A percentile compares a stretch with the other conserved stretches of the same genome.
These are phyloP conservation scores for Drosophila siamana DNA, from an alignment of 2,888 invertebrate species.

Conservation along the genomic window DNA sequence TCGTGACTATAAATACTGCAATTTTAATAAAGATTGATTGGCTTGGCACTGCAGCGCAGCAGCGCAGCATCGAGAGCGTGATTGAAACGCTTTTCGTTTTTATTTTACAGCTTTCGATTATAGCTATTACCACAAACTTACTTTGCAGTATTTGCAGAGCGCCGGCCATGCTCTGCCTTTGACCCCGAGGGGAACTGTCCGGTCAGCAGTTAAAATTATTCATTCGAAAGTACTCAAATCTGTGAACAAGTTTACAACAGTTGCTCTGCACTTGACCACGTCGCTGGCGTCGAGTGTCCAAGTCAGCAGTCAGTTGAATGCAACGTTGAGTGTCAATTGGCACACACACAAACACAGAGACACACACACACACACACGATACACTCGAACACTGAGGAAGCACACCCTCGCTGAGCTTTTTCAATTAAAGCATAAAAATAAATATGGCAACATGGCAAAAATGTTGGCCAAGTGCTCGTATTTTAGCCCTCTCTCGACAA, in stretches of 20 bases:
- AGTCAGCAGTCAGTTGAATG: constrained; percentile 23
- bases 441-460: constrained; percentile 57
- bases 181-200: constrained; percentile 8
- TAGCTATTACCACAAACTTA: constrained; percentile 11
- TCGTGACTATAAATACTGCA: constrained; percentile 6
- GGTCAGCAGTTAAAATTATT: constrained; percentile 42
- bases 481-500: constrained; percentile 47
- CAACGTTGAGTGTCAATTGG: constrained; percentile 48
- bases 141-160: neutral
- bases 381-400: neutral
- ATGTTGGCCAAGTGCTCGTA: constrained; percentile 48
- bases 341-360: constrained; percentile 22
- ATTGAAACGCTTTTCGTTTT: constrained; percentile 9
- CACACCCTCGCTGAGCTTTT: constrained; percentile 14
- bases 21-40: constrained; percentile 23
- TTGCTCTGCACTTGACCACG: constrained; percentile 27
- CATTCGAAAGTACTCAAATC: constrained; percentile 51
- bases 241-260: constrained; percentile 41
- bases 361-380: neutral
- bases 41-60: neutral
- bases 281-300: neutral
- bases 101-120: constrained; percentile 18
- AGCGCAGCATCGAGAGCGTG: neutral
- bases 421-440: constrained; percentile 48
- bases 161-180: neutral